These are phyloP conservation scores for Eupeodes latifasciatus DNA, from an alignment of 2,888 invertebrate species.

Conservation along the genomic window DNA sequence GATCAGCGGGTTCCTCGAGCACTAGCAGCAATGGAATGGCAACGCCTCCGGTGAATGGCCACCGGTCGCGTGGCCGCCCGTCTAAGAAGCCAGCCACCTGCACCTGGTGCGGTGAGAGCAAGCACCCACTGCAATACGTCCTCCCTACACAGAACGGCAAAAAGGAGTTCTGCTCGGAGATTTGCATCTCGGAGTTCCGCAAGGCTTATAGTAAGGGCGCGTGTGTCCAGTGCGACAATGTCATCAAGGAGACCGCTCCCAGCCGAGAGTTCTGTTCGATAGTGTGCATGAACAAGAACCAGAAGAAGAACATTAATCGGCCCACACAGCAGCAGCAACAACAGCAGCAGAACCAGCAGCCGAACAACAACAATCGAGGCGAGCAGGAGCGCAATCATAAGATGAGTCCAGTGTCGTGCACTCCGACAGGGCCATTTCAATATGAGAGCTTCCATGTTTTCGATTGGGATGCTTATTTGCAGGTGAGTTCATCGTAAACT, in stretches of 20 bases:
- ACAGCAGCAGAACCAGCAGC: constrained; percentile 51
- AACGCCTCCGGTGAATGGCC: constrained; percentile 77
- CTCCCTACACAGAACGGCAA: constrained; percentile 93
- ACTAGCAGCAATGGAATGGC: constrained; percentile 75
- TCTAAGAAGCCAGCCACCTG: constrained; percentile 89
- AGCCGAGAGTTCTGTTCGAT: constrained; percentile 93
- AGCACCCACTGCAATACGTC: constrained; percentile 93
- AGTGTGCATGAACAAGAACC: constrained; percentile 93
- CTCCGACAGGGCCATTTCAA: constrained; percentile 89
- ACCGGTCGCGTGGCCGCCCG: constrained; percentile 87
- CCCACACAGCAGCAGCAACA: constrained; percentile 79
- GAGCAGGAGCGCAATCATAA: constrained; percentile 79
- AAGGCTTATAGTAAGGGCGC: constrained; percentile 95
- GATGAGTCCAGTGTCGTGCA: constrained; percentile 81
- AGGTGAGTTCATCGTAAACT: constrained; percentile 78
- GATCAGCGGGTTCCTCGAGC: constrained; percentile 71
- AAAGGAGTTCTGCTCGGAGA: constrained; percentile 96
- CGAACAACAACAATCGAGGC: constrained; percentile 78
- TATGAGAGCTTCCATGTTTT: constrained; percentile 93
- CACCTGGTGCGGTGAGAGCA: constrained; percentile 94
- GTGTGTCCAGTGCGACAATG: constrained; percentile 94
- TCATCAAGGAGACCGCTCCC: constrained; percentile 90
- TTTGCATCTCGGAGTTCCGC: constrained; percentile 94
- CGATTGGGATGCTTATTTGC: constrained; percentile 94
- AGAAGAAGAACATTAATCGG: constrained; percentile 88